phyloP scores from a whole-genome alignment of 92 coral and sea anemone species.

The Siderastrea radians region DNA sequence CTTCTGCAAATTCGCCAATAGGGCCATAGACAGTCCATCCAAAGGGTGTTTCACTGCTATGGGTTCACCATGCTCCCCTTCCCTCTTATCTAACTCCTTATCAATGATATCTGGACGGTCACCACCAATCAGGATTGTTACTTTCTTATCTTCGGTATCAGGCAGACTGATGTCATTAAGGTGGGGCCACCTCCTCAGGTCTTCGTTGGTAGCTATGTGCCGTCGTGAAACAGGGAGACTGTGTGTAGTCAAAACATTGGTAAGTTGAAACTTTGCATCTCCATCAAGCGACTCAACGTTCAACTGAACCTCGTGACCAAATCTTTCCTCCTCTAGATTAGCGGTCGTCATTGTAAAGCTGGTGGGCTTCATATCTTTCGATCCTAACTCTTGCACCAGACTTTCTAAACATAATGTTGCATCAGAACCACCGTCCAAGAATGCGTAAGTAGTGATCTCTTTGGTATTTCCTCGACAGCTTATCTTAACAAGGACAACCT shows the following conservation, averaged over 20 bases:
- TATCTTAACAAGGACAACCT: slow-evolving; percentile 70
- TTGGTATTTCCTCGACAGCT: slow-evolving; percentile 44
- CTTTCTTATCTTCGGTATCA: slow-evolving; percentile 52
- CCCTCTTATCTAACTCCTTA: slow-evolving; percentile 54
- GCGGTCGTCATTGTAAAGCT: slow-evolving; percentile 68
- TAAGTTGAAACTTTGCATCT: slow-evolving; percentile 59
- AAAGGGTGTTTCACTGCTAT: slow-evolving; percentile 72
- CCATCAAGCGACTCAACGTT: slow-evolving; percentile 68
- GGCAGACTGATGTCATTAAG: slow-evolving; percentile 65
- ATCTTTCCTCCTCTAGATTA: slow-evolving; percentile 41
- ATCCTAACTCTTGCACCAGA: too few relatives aligned
- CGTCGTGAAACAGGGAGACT: slow-evolving; percentile 51
- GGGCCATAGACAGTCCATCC: slow-evolving; percentile 86
- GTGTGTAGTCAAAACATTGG: slow-evolving; percentile 9
- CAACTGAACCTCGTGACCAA: slow-evolving; percentile 67
- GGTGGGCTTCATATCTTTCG: slow-evolving; percentile 50
- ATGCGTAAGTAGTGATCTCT: slow-evolving; percentile 67
- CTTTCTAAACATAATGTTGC: too few relatives aligned
- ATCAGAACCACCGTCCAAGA: slow-evolving; percentile 43
- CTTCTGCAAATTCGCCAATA: slow-evolving; percentile 37
- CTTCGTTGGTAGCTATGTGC: slow-evolving; percentile 32
- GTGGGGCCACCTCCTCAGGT: slow-evolving; percentile 58
- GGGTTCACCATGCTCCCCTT: slow-evolving; percentile 67
- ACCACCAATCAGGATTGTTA: slow-evolving; percentile 74
- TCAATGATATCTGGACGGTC: slow-evolving; percentile 77